Conservation (phyloP, 1,140 invertebrate species). For the Microplitis mediator region DNA sequence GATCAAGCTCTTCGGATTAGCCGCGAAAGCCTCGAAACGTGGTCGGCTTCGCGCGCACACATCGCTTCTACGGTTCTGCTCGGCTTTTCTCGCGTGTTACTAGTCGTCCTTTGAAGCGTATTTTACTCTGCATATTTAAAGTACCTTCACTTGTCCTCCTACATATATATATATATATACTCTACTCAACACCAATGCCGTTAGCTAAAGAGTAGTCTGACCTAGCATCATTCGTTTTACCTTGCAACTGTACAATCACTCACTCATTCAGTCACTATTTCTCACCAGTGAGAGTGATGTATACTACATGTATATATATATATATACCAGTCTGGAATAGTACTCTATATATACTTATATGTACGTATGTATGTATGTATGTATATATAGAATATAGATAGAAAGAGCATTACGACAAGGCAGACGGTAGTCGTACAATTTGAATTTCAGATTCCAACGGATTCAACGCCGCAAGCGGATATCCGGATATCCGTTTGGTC, state of each 20-base stretch:
- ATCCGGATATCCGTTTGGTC: constrained; percentile 44
- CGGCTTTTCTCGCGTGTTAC: constrained; percentile 32
- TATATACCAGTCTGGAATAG: constrained; percentile 17
- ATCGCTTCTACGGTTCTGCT: background rate
- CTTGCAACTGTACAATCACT: too few species aligned
- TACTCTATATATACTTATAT: constrained; percentile 1
- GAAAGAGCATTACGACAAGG: background rate
- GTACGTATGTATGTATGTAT: background rate
- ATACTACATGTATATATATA: background rate
- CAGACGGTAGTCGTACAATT: constrained; percentile 49
- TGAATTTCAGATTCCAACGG: constrained; percentile 52
- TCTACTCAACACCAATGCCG: too few species aligned
- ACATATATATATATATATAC: background rate
- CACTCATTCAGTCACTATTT: too few species aligned
- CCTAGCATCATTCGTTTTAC: too few species aligned
- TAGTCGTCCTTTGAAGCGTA: constrained; percentile 42
- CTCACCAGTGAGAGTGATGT: background rate
- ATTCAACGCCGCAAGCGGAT: constrained; percentile 41
- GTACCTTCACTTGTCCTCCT: constrained; percentile 26
- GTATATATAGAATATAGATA: background rate
- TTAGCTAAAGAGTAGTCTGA: background rate
- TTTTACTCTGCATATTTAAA: constrained; percentile 51
- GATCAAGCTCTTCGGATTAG: constrained; percentile 34
- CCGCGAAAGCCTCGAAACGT: constrained; percentile 24
- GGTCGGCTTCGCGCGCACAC: constrained; percentile 17